These are phyloP conservation scores for Chloroceryle aenea DNA, from an alignment of 2,113 vertebrate genomes.

Conservation along the genomic window DNA sequence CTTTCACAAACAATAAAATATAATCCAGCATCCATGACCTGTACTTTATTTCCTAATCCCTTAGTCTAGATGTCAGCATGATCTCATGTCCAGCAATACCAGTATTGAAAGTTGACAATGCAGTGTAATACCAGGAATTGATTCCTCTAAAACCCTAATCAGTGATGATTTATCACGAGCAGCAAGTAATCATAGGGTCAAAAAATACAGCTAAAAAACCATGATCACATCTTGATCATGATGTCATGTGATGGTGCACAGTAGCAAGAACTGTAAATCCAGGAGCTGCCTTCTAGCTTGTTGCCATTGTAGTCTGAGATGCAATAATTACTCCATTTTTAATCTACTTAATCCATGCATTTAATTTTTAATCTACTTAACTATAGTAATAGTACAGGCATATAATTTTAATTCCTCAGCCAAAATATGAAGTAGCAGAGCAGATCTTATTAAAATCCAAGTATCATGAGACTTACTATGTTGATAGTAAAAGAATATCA, in stretches of 20 bases:
- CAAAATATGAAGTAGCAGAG: background rate
- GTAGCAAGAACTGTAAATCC: background rate
- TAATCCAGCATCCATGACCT: background rate
- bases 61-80: background rate
- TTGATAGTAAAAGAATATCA: background rate
- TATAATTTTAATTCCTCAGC: background rate
- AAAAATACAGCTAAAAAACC: background rate
- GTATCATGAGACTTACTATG: background rate
- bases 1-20: background rate
- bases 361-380: constrained; percentile 47
- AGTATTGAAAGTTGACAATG: background rate
- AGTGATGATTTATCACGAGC: background rate
- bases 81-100: background rate
- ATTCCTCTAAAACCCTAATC: background rate
- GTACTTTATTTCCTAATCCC: background rate
- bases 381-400: background rate
- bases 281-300: background rate
- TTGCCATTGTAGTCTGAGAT: background rate
- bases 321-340: constrained; percentile 3
- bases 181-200: background rate
- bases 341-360: constrained; percentile 39
- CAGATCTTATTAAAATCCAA: background rate
- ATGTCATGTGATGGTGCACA: background rate
- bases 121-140: background rate
- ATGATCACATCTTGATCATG: background rate